Conservation (phyloP, 2,888 invertebrate species). For the Polydrusus tereticollis region DNA sequence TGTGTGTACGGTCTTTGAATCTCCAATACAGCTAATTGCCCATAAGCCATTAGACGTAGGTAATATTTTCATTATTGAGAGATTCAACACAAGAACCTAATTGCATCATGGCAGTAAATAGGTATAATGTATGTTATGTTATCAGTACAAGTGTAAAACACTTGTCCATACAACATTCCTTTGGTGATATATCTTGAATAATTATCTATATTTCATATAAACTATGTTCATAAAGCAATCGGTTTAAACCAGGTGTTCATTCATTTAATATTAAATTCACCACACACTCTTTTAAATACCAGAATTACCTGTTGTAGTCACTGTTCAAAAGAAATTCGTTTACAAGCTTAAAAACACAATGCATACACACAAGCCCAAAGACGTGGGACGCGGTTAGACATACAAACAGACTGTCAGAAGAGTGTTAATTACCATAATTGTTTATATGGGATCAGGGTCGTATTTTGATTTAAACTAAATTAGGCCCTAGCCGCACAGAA, state of each 20-base stretch:
- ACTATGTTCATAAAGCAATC: background rate
- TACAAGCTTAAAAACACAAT: conserved; percentile 44
- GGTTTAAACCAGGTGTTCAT: conserved; percentile 3
- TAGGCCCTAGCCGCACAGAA: too few species aligned
- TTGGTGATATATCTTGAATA: conserved; percentile 1
- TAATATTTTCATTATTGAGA: too few species aligned
- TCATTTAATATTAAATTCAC: conserved; percentile 21
- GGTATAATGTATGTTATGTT: too few species aligned
- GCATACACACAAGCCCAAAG: conserved; percentile 19
- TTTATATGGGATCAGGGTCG: too few species aligned
- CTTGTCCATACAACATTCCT: background rate
- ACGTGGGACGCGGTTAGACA: conserved; percentile 40
- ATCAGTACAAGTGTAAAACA: background rate
- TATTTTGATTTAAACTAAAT: too few species aligned
- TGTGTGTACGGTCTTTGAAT: too few species aligned
- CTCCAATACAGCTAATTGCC: too few species aligned
- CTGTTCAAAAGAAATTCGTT: conserved; percentile 35
- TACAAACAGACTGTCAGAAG: conserved; percentile 36
- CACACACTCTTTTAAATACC: conserved; percentile 29
- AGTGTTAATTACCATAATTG: conserved; percentile 36
- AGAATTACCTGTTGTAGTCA: conserved; percentile 40
- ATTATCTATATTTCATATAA: conserved; percentile 2
- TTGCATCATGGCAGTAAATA: too few species aligned
- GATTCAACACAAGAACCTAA: too few species aligned
- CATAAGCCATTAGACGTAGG: too few species aligned